Evolutionary conservation across 2,113 vertebrate genomes (phyloP).

Genomic region (Gobio gobio): DNA sequence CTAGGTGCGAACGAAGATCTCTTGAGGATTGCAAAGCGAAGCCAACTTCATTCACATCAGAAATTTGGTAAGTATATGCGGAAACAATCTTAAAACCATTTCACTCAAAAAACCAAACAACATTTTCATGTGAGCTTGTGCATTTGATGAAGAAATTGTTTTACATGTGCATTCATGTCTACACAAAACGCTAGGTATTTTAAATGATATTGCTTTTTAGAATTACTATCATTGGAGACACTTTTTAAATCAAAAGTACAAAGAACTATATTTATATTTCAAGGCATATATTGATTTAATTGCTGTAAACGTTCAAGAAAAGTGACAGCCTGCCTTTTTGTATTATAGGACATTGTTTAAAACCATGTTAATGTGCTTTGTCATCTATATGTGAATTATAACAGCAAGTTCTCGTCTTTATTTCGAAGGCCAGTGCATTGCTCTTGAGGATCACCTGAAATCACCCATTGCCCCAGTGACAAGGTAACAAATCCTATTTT

Average conservation of each 20-base stretch:
- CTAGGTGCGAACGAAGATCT: not conserved
- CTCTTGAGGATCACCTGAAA: conserved; percentile 23
- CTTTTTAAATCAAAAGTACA: not conserved
- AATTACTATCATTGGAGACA: not conserved
- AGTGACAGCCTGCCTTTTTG: not conserved
- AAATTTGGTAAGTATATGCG: conserved; percentile 12
- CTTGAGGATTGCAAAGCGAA: not conserved
- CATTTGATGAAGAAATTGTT: not conserved
- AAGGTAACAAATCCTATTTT: conserved; percentile 21
- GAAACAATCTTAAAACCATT: not conserved
- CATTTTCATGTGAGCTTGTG: not conserved
- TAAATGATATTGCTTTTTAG: not conserved
- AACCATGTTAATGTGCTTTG: not conserved
- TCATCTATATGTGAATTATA: not conserved
- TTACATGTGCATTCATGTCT: not conserved
- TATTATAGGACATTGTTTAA: not conserved
- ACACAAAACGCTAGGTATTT: not conserved
- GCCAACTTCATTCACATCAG: not conserved
- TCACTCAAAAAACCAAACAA: not conserved
- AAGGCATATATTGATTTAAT: not conserved
- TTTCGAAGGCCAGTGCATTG: not conserved
- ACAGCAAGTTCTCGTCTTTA: not conserved
- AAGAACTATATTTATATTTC: not conserved
- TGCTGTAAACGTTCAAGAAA: not conserved
- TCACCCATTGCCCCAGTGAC: conserved; percentile 22